Percentiles rank a stretch among this genome's conserved stretches.
phyloP scores from a whole-genome alignment of 2,797 vertebrate genomes.

The Muraenolepis orangiensis region DNA sequence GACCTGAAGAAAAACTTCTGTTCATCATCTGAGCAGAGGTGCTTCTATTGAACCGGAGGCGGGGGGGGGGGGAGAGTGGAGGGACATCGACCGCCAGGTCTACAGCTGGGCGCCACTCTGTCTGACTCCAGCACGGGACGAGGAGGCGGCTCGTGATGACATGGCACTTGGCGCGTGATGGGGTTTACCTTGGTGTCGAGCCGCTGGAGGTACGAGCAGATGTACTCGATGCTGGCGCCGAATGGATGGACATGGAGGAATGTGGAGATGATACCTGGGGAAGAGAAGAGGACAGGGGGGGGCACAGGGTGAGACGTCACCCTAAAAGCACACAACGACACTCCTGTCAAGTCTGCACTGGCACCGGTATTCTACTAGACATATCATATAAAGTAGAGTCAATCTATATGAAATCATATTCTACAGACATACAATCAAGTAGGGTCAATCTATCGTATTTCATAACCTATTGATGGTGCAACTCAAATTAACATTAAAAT shows the following conservation, averaged over 20 bases:
- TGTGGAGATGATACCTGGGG: slow-evolving; percentile 88
- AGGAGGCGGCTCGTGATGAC: too few relatives aligned
- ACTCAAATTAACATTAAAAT: not conserved
- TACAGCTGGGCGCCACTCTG: not conserved
- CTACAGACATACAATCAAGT: not conserved
- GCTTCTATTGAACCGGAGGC: not conserved
- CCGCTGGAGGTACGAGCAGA: slow-evolving; percentile 92
- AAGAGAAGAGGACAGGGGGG: slow-evolving; percentile 37
- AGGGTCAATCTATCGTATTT: not conserved
- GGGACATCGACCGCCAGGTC: not conserved
- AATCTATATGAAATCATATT: too few relatives aligned
- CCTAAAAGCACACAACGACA: not conserved
- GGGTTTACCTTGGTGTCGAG: slow-evolving; percentile 85
- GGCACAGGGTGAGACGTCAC: not conserved
- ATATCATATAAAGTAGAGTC: too few relatives aligned
- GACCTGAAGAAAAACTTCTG: too few relatives aligned
- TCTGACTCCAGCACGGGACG: not conserved
- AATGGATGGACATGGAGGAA: slow-evolving; percentile 93
- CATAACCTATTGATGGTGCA: not conserved
- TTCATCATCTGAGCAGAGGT: not conserved
- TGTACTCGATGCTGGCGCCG: slow-evolving; percentile 92
- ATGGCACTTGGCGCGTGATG: too few relatives aligned
- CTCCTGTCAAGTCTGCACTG: not conserved
- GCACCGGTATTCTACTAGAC: too few relatives aligned
- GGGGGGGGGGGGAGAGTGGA: not conserved